A percentile compares a stretch with the other conserved stretches of the same genome.
Evolutionary conservation across 2,113 vertebrate species (phyloP).

Genomic region (Sinocyclocheilus grahami): DNA sequence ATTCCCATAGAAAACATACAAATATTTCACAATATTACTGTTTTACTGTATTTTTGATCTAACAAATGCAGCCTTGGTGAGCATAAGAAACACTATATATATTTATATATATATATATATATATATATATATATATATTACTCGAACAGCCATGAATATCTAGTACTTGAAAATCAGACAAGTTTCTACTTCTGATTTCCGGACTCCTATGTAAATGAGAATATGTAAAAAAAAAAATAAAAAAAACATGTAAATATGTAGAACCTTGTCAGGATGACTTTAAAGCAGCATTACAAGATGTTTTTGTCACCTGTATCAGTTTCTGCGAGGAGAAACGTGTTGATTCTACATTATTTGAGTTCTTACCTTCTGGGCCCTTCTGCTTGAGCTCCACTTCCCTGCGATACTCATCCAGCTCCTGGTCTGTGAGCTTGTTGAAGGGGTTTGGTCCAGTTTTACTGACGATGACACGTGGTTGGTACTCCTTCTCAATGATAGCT

Average conservation of each 20-base stretch:
- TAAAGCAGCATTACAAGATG: background rate
- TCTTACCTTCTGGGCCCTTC: constrained; percentile 86
- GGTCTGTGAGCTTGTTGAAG: constrained; percentile 92
- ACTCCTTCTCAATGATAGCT: constrained; percentile 98
- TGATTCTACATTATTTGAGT: background rate
- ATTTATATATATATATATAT: no score
- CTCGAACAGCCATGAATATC: no score
- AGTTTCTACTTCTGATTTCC: no score
- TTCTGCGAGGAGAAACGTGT: background rate
- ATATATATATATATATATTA: no score
- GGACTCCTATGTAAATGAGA: no score
- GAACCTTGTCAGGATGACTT: background rate
- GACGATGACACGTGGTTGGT: constrained; percentile 92
- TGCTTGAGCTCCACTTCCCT: constrained; percentile 94
- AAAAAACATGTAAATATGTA: background rate
- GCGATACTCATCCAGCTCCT: constrained; percentile 92
- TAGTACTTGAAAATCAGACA: no score
- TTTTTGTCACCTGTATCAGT: background rate
- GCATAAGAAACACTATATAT: no score
- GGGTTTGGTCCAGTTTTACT: constrained; percentile 95
- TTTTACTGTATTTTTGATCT: no score
- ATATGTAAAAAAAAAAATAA: no score
- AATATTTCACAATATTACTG: no score
- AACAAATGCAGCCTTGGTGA: no score
- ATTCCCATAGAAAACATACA: no score